A percentile compares a stretch with the other conserved stretches of the same genome.
phyloP scores from a whole-genome alignment of 30 jellyfish, hydroid and myxozoan genomes.

The Hydractinia echinata region DNA sequence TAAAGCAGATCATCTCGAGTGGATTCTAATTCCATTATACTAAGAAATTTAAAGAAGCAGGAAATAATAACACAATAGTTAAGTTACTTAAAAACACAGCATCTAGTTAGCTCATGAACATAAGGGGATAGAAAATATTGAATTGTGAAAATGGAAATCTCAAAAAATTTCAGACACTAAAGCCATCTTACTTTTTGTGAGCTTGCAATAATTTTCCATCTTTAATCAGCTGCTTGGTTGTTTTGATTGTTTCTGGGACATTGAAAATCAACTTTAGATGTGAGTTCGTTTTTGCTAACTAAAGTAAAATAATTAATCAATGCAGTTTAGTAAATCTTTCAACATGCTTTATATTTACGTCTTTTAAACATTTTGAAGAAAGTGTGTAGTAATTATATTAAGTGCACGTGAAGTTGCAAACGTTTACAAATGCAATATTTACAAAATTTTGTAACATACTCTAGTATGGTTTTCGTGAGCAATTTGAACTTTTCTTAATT shows the following conservation, averaged over 20 bases:
- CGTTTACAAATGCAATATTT: neutral
- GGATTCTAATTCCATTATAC: slow-evolving; percentile 87
- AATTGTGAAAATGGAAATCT: no score
- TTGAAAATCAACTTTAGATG: slow-evolving; percentile 78
- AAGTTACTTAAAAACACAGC: no score
- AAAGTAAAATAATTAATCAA: neutral
- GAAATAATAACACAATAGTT: neutral
- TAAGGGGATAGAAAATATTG: no score
- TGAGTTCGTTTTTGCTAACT: slow-evolving; percentile 81
- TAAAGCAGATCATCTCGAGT: slow-evolving; percentile 83
- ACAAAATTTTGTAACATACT: neutral
- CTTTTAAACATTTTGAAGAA: neutral
- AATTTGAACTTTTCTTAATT: slow-evolving; percentile 2
- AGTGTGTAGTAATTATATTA: no score
- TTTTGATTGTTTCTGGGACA: slow-evolving; percentile 80
- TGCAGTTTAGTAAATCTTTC: neutral
- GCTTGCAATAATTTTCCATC: slow-evolving; percentile 79
- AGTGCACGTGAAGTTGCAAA: no score
- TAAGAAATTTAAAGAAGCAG: neutral
- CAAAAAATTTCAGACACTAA: neutral
- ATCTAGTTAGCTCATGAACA: no score
- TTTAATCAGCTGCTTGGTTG: slow-evolving; percentile 49
- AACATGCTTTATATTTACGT: neutral
- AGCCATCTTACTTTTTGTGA: slow-evolving; percentile 69
- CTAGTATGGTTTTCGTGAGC: slow-evolving; percentile 33